These are phyloP conservation scores for Epinotia nisella DNA, from an alignment of 2,888 invertebrate genomes.

Conservation along the genomic window DNA sequence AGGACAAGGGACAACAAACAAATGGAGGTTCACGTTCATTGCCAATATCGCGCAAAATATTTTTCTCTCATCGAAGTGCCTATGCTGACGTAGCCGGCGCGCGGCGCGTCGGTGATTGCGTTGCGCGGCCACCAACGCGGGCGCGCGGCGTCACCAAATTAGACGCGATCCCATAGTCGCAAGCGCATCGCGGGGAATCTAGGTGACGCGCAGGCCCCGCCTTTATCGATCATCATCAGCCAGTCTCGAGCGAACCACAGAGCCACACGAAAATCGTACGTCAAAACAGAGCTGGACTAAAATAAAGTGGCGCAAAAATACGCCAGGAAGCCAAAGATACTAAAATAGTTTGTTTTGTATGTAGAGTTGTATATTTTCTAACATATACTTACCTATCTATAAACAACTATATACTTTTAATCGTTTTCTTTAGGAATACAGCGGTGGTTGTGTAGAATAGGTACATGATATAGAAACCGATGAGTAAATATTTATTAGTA, in stretches of 20 bases:
- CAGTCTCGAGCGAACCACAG: slow-evolving; percentile 62
- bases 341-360: slow-evolving; percentile 27
- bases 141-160: slow-evolving; percentile 78
- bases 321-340: slow-evolving; percentile 51
- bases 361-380: not conserved
- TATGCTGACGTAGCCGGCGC: slow-evolving; percentile 36
- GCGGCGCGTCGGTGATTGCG: slow-evolving; percentile 61
- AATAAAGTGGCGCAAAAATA: slow-evolving; percentile 60
- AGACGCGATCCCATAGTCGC: slow-evolving; percentile 68
- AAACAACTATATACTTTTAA: slow-evolving; percentile 6
- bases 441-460: not conserved
- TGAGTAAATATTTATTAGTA: slow-evolving; percentile 24
- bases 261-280: slow-evolving; percentile 59
- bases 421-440: not conserved
- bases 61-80: slow-evolving; percentile 52
- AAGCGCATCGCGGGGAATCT: slow-evolving; percentile 61
- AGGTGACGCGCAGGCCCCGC: slow-evolving; percentile 75
- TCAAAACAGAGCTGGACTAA: slow-evolving; percentile 61
- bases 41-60: slow-evolving; percentile 55
- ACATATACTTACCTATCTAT: not conserved
- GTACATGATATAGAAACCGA: slow-evolving; percentile 11
- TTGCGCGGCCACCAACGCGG: slow-evolving; percentile 52
- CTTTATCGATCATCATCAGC: slow-evolving; percentile 58
- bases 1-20: slow-evolving; percentile 43
- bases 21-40: slow-evolving; percentile 52